A percentile compares a stretch with the other conserved stretches of the same genome.
Evolutionary conservation across 2,797 vertebrate species (phyloP).

Genomic region (Sternarchorhynchus goeldii): DNA sequence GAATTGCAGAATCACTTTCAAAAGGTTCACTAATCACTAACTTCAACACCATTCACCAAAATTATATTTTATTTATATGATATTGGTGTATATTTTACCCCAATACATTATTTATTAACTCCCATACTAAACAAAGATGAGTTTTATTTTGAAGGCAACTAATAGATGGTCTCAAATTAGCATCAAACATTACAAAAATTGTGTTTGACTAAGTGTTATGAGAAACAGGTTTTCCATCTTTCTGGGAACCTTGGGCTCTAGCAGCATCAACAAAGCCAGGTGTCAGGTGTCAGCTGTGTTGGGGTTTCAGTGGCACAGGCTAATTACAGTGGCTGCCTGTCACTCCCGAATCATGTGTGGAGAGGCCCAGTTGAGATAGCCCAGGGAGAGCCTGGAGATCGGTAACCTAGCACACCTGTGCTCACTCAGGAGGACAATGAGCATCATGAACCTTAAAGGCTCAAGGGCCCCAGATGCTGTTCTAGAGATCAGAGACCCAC

Average conservation of each 20-base stretch:
- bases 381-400: conserved; percentile 39
- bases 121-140: not conserved
- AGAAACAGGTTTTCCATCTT: conserved; percentile 42
- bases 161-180: not conserved
- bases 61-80: not conserved
- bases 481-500: not conserved
- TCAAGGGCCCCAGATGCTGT: conserved; percentile 11
- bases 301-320: conserved; percentile 20
- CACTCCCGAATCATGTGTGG: conserved; percentile 5
- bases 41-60: not conserved
- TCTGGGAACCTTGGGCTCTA: conserved; percentile 15
- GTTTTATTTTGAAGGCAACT: not conserved
- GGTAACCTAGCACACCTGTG: conserved; percentile 49
- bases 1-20: not conserved
- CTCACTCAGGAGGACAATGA: conserved; percentile 10
- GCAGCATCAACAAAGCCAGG: conserved; percentile 24
- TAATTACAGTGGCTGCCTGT: conserved; percentile 40
- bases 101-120: not conserved
- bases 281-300: conserved; percentile 38
- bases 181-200: not conserved
- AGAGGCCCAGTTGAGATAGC: conserved; percentile 6
- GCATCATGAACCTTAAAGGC: conserved; percentile 13
- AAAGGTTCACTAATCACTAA: not conserved
- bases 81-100: no score
- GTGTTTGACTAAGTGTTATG: not conserved